A percentile compares a stretch with the other conserved stretches of the same genome.
These are phyloP conservation scores for Tetranychus urticae DNA, from an alignment of 1,140 invertebrate species.

Conservation along the genomic window DNA sequence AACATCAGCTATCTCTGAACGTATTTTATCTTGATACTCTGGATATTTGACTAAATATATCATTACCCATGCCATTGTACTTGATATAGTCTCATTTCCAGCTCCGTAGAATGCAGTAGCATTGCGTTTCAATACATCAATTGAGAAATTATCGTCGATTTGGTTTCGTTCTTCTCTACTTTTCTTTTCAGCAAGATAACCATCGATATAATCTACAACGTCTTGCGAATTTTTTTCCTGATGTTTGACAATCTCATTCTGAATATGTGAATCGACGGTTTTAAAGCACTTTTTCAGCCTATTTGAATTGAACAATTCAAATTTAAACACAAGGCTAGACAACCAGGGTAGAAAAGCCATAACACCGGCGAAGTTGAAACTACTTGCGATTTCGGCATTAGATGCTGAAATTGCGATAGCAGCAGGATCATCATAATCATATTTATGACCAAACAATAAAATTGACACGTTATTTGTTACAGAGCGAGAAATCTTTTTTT, in stretches of 20 bases:
- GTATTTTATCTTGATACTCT: slow-evolving; percentile 16
- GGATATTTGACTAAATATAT: slow-evolving; percentile 19
- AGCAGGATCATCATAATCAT: slow-evolving; percentile 8
- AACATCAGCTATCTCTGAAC: slow-evolving; percentile 16
- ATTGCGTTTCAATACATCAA: slow-evolving; percentile 9
- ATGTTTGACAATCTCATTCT: slow-evolving; percentile 26
- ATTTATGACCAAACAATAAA: slow-evolving; percentile 10
- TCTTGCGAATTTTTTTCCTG: slow-evolving; percentile 33
- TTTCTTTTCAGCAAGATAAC: slow-evolving; percentile 46
- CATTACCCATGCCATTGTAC: slow-evolving; percentile 18
- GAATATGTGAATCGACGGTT: too few relatives aligned
- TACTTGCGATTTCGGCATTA: background rate
- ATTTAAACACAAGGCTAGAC: background rate
- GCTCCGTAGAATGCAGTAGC: slow-evolving; percentile 14
- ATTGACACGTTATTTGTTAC: slow-evolving; percentile 12
- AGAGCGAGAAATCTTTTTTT: background rate
- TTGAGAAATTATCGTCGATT: background rate
- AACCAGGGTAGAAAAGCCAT: background rate
- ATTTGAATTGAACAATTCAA: too few relatives aligned
- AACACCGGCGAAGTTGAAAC: background rate
- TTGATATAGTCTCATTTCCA: slow-evolving; percentile 19
- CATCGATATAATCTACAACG: slow-evolving; percentile 54
- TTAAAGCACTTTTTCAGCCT: too few relatives aligned
- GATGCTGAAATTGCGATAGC: background rate
- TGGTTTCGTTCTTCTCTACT: background rate